A percentile compares a stretch with the other conserved stretches of the same genome.
Conservation (phyloP, 2,888 invertebrate species). For the Tanaodytes sp. region DNA sequence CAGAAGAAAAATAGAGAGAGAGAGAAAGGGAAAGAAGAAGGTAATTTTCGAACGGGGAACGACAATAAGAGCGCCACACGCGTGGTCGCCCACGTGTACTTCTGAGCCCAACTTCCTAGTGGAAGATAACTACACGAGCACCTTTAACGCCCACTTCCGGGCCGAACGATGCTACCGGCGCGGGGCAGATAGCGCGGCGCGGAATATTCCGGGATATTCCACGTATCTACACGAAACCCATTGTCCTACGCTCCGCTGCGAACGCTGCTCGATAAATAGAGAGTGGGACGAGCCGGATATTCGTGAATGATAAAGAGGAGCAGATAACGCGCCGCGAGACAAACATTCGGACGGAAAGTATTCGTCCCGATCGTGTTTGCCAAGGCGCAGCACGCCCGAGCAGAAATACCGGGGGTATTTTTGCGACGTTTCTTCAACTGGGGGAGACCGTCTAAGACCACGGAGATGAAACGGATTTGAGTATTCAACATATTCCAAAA, state of each 20-base stretch:
- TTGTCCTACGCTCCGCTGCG: constrained; percentile 56
- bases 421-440: too few species aligned
- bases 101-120: constrained; percentile 52
- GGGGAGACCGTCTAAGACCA: too few species aligned
- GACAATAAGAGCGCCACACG: constrained; percentile 46
- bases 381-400: too few species aligned
- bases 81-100: constrained; percentile 50
- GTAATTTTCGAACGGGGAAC: constrained; percentile 29
- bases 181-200: constrained; percentile 56
- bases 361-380: too few species aligned
- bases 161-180: constrained; percentile 59
- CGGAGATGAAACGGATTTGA: too few species aligned
- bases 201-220: constrained; percentile 52
- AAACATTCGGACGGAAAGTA: neutral
- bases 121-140: constrained; percentile 61
- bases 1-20: too few species aligned
- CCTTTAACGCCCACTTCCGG: constrained; percentile 67
- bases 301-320: constrained; percentile 59
- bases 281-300: constrained; percentile 58
- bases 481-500: too few species aligned
- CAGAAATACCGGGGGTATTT: too few species aligned
- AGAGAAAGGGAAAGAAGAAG: constrained; percentile 11
- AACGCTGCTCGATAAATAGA: constrained; percentile 47
- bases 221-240: constrained; percentile 54
- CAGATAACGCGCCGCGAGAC: constrained; percentile 45